Evolutionary conservation across 2,113 vertebrate species (phyloP).

Genomic region (Lamprotornis superbus): DNA sequence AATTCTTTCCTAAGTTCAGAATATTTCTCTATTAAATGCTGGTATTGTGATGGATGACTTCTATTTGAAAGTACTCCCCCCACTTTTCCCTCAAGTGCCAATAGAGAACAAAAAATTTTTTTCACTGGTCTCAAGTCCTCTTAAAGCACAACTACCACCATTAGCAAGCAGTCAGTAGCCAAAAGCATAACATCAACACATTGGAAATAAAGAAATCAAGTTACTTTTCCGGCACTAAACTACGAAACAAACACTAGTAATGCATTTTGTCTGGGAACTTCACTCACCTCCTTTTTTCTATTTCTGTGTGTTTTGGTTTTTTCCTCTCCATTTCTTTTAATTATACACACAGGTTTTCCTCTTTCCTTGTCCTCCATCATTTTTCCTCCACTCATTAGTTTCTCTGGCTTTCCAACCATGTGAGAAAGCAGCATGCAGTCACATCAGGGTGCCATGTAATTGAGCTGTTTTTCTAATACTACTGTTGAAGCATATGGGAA

Average conservation of each 20-base stretch:
- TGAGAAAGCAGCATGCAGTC: constrained; percentile 65
- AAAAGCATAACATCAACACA: neutral
- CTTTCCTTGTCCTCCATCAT: neutral
- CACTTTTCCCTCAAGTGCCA: neutral
- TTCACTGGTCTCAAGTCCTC: neutral
- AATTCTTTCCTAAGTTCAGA: neutral
- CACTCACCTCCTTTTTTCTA: neutral
- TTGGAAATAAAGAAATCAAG: neutral
- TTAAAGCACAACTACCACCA: neutral
- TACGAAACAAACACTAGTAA: neutral
- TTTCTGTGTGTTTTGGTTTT: neutral
- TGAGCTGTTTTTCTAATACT: constrained; percentile 72
- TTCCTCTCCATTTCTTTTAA: neutral
- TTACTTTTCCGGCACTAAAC: neutral
- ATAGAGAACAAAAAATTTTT: neutral
- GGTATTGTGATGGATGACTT: neutral
- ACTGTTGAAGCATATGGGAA: constrained; percentile 68
- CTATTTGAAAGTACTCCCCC: neutral
- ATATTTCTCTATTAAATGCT: neutral
- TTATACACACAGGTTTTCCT: constrained; percentile 5
- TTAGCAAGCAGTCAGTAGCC: neutral
- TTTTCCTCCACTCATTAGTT: constrained; percentile 52
- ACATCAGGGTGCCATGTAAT: constrained; percentile 75
- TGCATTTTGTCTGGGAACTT: neutral
- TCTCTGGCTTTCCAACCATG: constrained; percentile 7